Evolutionary conservation across 2,888 invertebrate genomes (phyloP).

Genomic region (Thumatha senex): DNA sequence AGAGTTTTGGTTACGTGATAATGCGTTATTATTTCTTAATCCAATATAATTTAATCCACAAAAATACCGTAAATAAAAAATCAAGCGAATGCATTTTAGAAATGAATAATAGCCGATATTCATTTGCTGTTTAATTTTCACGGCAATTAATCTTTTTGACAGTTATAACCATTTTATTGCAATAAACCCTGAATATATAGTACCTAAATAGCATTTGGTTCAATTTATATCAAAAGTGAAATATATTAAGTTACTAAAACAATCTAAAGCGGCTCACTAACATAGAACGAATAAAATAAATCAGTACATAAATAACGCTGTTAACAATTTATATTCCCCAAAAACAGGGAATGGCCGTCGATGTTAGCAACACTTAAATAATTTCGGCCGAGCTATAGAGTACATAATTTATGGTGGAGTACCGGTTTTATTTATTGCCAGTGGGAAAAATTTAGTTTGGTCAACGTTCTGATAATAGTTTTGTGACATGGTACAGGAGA

Average conservation of each 20-base stretch:
- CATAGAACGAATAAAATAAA: slow-evolving; percentile 59
- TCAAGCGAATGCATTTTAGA: no score
- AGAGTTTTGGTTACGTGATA: no score
- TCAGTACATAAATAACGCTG: slow-evolving; percentile 65
- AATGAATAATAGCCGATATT: no score
- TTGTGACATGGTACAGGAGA: slow-evolving; percentile 10
- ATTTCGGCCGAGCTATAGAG: slow-evolving; percentile 48
- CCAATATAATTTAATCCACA: no score
- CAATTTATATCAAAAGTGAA: slow-evolving; percentile 28
- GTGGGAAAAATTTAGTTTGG: slow-evolving; percentile 23
- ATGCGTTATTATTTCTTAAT: no score
- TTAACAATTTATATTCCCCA: slow-evolving; percentile 65
- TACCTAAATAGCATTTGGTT: slow-evolving; percentile 13
- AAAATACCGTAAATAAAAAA: no score
- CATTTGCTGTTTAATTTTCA: not conserved
- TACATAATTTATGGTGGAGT: slow-evolving; percentile 43
- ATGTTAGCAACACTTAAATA: slow-evolving; percentile 65
- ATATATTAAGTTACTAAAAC: slow-evolving; percentile 33
- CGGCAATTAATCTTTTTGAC: not conserved
- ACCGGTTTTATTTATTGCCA: slow-evolving; percentile 30
- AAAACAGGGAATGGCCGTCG: slow-evolving; percentile 55
- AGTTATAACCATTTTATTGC: not conserved
- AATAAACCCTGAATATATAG: slow-evolving; percentile 5
- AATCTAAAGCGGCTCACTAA: slow-evolving; percentile 37
- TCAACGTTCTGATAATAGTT: slow-evolving; percentile 14